Base-by-base conservation (phyloP, 2,113 vertebrate genomes). In the Macaca mulatta region DNA sequence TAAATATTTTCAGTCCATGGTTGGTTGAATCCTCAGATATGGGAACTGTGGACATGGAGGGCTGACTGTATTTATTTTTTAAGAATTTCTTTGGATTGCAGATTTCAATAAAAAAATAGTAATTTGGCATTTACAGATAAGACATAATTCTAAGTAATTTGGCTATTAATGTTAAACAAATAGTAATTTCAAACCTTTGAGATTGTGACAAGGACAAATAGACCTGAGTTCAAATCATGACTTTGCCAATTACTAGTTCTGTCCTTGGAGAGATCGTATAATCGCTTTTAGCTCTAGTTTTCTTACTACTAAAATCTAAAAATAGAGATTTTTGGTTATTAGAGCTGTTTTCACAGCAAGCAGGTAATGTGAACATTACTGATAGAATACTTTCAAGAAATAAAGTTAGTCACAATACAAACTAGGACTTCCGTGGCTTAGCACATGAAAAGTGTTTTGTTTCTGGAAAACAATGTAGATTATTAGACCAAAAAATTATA, bases 381-480 rank as follows among this genome's bases (percentile, higher is more conserved):
- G 40, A 78, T 69, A 57, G 43, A 95, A 90, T 12, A 80, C 35
- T 89, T 69, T 81, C 27, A 90, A 78, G 81, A 97, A 96, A 74
- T 57, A 86, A 95, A 83, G 38, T 7, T 67, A 93, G 25, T 89
- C n/a, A 90, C n/a, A 94, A 8, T 45, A 22, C 64, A 93, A 96
- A 55, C 25, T 93, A 72, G 61, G 35, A 87, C 90, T 83, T 88
- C n/a, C 8, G 70, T 64, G n/a, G 69, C 61, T 67, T 43, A 86
- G 6, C 50, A 83, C 27, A 32, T 75, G 52, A 91, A 40, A 94
- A 94, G 77, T 61, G 23, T 52, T 48, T 80, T 90, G 35, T 61
- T 74, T 93, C 50, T 82, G 52, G 70, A 80, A 84, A 94, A 85
- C n/a, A 84, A 11, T 50, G 40, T 86, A 38, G 57, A 82, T 87